Evolutionary conservation across 2,888 invertebrate genomes (phyloP).

Genomic region (Metacarcinus magister): DNA sequence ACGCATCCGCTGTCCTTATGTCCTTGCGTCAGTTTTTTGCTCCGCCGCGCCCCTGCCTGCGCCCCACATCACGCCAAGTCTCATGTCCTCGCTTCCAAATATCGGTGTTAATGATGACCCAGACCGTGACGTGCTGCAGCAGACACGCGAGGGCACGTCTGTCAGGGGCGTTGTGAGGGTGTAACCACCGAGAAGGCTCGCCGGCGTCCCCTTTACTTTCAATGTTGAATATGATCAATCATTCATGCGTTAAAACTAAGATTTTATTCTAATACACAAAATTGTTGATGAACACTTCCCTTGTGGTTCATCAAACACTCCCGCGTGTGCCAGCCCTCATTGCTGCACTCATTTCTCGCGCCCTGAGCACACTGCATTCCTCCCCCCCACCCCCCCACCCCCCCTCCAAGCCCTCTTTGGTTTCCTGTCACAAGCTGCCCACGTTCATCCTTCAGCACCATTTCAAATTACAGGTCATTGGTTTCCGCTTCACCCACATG

Average conservation of each 20-base stretch:
- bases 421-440: not conserved
- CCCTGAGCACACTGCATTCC: not conserved
- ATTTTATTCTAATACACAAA: not conserved
- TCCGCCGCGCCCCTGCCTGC: not conserved
- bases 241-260: not conserved
- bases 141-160: not conserved
- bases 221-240: not conserved
- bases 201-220: not conserved
- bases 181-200: not conserved
- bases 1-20: not conserved
- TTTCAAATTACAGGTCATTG: constrained; percentile 1
- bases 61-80: too few species aligned
- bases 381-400: not conserved
- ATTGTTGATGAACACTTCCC: not conserved
- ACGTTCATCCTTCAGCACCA: not conserved
- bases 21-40: not conserved
- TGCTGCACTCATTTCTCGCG: not conserved
- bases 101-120: not conserved
- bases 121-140: not conserved
- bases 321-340: not conserved
- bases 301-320: not conserved
- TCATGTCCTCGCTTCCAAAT: not conserved
- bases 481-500: not conserved
- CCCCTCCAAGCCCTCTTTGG: not conserved
- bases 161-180: not conserved